Evolutionary conservation across 2,113 vertebrate species (phyloP).

Genomic region (Oncorhynchus gorbuscha): DNA sequence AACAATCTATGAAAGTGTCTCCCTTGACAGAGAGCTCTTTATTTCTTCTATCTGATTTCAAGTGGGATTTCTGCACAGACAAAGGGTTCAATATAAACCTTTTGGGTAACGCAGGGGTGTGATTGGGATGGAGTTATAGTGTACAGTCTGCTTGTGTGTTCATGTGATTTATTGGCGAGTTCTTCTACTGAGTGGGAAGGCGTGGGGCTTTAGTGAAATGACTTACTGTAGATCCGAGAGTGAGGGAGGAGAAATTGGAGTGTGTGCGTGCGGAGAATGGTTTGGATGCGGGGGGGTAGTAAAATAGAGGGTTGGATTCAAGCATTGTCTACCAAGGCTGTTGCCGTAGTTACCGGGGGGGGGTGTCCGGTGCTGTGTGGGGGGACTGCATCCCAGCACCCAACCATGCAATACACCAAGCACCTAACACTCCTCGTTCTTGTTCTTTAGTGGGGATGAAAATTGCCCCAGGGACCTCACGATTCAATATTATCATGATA

Average conservation of each 20-base stretch:
- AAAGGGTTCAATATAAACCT: conserved; percentile 8
- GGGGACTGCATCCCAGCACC: neutral
- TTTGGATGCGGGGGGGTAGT: conserved; percentile 23
- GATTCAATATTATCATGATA: too few species aligned
- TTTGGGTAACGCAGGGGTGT: neutral
- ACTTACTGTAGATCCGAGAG: conserved; percentile 29
- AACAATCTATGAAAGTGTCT: neutral
- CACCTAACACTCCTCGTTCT: neutral
- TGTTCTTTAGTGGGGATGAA: too few species aligned
- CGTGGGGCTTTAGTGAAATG: conserved; percentile 7
- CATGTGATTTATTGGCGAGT: conserved; percentile 18
- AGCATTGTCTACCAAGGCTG: conserved; percentile 33
- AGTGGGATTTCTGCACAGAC: neutral
- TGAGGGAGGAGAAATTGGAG: conserved; percentile 17
- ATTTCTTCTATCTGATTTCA: conserved; percentile 2
- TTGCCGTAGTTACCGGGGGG: conserved; percentile 38
- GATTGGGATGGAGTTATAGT: neutral
- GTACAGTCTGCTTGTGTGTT: conserved; percentile 1
- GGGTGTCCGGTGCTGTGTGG: conserved; percentile 5
- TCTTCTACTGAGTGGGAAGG: conserved; percentile 27
- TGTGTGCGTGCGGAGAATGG: conserved; percentile 21
- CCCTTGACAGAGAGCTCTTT: neutral
- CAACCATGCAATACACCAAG: neutral
- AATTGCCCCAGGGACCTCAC: too few species aligned
- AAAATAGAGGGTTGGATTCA: conserved; percentile 37